Evolutionary conservation across 1,140 invertebrate genomes (phyloP).

Genomic region (Telenomus remus): DNA sequence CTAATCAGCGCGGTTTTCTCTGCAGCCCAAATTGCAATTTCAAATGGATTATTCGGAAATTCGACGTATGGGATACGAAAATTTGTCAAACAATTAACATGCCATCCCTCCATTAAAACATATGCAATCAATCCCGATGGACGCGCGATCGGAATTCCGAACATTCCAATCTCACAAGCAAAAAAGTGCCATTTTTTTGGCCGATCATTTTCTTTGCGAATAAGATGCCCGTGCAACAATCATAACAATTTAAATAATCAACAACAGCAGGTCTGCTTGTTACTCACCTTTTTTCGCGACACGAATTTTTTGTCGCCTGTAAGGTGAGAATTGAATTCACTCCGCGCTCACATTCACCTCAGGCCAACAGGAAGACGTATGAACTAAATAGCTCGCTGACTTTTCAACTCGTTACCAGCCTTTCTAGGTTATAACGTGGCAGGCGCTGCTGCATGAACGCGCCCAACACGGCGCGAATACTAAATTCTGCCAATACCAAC

Average conservation of each 20-base stretch:
- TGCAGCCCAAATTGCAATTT: neutral
- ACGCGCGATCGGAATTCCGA: neutral
- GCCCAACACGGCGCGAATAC: slow-evolving; percentile 3
- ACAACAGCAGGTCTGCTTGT: no score
- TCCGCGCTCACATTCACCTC: neutral
- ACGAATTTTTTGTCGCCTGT: no score
- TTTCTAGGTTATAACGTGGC: slow-evolving; percentile 24
- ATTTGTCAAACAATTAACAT: no score
- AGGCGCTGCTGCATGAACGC: slow-evolving; percentile 1
- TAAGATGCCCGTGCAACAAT: no score
- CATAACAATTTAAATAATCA: no score
- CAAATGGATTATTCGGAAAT: no score
- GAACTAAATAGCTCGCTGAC: slow-evolving; percentile 26
- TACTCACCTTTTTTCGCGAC: no score
- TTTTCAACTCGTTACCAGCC: slow-evolving; percentile 6
- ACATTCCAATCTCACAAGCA: no score
- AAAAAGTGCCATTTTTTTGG: no score
- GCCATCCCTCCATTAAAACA: neutral
- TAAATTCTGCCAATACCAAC: neutral
- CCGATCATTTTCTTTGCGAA: no score
- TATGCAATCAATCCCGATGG: slow-evolving; percentile 3
- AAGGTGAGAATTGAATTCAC: neutral
- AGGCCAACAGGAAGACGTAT: slow-evolving; percentile 1
- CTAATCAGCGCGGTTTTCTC: neutral
- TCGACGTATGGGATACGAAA: no score